These are phyloP conservation scores for Cotesia vestalis DNA, from an alignment of 1,140 invertebrate genomes.

Conservation along the genomic window DNA sequence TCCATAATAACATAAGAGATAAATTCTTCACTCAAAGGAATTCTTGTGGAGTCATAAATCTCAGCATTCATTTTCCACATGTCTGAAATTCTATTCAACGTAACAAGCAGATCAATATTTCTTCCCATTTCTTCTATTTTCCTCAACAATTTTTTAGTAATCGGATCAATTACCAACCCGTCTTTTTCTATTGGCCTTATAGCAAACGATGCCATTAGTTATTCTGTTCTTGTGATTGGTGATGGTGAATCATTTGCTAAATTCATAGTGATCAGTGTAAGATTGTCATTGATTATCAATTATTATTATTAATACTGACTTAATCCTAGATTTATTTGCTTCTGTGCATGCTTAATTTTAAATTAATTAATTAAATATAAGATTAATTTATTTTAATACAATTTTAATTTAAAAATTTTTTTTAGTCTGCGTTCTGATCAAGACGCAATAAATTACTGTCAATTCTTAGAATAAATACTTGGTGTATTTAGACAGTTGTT, in stretches of 20 bases:
- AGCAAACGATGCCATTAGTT: constrained; percentile 47
- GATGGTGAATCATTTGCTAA: too few relatives aligned
- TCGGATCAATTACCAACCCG: constrained; percentile 47
- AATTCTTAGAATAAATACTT: not conserved
- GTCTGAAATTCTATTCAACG: constrained; percentile 58
- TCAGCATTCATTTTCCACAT: constrained; percentile 53
- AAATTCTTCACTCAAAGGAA: constrained; percentile 56
- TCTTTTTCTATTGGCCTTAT: constrained; percentile 47
- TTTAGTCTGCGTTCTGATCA: too few relatives aligned
- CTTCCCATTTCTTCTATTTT: constrained; percentile 61
- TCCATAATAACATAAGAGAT: constrained; percentile 50
- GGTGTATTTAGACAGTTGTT: not conserved
- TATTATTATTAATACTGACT: too few relatives aligned
- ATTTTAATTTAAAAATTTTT: too few relatives aligned
- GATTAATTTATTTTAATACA: too few relatives aligned
- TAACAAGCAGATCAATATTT: constrained; percentile 60
- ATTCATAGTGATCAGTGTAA: too few relatives aligned
- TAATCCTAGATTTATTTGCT: too few relatives aligned
- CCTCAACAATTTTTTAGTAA: constrained; percentile 56
- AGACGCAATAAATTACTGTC: not conserved
- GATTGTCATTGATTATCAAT: too few relatives aligned
- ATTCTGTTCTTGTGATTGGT: too few relatives aligned
- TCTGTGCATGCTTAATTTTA: too few relatives aligned
- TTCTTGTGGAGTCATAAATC: constrained; percentile 40
- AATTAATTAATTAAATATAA: too few relatives aligned